A percentile compares a stretch with the other conserved stretches of the same genome.
Evolutionary conservation across 2,797 vertebrate genomes (phyloP).

Genomic region (Perodicticus potto): DNA sequence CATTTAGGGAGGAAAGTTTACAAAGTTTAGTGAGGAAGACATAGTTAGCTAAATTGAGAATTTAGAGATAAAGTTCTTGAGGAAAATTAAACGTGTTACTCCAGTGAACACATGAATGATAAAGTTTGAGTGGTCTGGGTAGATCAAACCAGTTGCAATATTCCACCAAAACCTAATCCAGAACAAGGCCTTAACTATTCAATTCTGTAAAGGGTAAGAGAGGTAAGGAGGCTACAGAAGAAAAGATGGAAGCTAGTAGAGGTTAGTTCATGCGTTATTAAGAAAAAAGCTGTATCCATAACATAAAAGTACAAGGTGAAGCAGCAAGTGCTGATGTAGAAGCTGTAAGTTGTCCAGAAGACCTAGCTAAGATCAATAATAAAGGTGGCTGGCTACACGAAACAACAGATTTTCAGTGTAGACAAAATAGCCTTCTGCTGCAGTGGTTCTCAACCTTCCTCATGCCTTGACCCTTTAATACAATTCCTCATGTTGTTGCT

Average conservation of each 20-base stretch:
- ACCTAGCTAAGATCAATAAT: background rate
- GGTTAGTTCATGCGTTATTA: background rate
- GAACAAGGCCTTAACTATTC: background rate
- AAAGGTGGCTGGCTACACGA: background rate
- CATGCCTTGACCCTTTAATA: background rate
- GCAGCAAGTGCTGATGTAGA: background rate
- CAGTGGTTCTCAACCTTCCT: no score
- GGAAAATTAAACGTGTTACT: background rate
- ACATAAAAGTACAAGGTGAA: background rate
- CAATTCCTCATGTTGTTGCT: no score
- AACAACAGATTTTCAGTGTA: background rate
- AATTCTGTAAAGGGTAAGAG: background rate
- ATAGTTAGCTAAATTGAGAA: background rate
- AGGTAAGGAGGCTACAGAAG: background rate
- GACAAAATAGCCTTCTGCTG: background rate
- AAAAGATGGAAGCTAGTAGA: background rate
- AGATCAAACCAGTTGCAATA: background rate
- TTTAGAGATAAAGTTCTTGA: background rate
- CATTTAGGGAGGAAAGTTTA: background rate
- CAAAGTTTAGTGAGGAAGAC: background rate
- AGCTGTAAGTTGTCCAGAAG: background rate
- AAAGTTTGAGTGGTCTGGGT: background rate
- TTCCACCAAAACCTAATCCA: background rate
- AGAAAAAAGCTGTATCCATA: background rate
- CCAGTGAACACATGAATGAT: background rate